Evolutionary conservation across 2,797 vertebrate genomes (phyloP), one percentile per base, ranked within the genome.

Genomic region (Amblyraja radiata): DNA sequence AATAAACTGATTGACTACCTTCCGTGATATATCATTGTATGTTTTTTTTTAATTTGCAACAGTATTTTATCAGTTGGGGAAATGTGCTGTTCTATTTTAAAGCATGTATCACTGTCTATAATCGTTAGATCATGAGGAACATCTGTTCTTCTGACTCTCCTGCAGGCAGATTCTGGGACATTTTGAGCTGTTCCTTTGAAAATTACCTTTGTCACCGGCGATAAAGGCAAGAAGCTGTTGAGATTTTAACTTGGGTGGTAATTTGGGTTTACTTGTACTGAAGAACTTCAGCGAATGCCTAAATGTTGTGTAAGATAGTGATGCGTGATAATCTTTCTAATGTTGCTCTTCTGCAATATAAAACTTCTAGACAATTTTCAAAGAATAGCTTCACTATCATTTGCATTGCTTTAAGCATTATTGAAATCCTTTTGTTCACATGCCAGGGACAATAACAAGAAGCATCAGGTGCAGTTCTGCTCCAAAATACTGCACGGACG

Each of bases 381-480:
- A 74, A 74, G 61, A 32, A 88, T 46, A 91, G 39, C 71, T 74
- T 91, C 21, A 28, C 36, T 54, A 54, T 91, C 90, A 91, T 46
- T 91, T 91, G 46, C 68, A 73, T 46, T 73, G 73, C 68, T 92
- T 92, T 39, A 92, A 76, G 21, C 71, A 76, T 94, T 93, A 93
- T 93, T 95, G 95, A 95, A 96, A 96, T 96, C 96, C 95, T 95
- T 96, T 94, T 94, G 94, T 93, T 95, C 90, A 94, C 94, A 96
- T 95, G 94, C 95, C 25, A 95, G 94, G 95, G 95, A 95, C 95
- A 95, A 94, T 28, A 76, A 95, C 71, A 58, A 94, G 93, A 95
- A 95, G 95, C 95, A 95, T 97, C 96, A 95, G 96, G 96, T 97
- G 96, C 96, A 95, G 95, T 79, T 95, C 96, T 95, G 95, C 96